Conservation (phyloP, 2,888 invertebrate species). For the Fabriciana adippe region DNA sequence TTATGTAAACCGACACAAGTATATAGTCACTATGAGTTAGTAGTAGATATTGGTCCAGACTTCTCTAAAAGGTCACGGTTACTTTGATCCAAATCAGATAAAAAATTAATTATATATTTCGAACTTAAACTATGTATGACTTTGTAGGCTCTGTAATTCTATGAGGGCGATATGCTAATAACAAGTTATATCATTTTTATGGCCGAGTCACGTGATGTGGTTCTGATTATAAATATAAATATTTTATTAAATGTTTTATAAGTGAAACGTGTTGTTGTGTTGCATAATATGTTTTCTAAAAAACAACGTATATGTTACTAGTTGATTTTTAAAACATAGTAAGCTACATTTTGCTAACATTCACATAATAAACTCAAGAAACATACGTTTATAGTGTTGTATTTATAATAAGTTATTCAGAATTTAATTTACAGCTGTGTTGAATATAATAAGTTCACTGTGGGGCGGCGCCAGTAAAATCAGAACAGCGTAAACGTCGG, state of each 20-base stretch:
- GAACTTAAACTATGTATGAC: not conserved
- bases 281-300: constrained; percentile 2
- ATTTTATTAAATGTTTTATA: constrained; percentile 3
- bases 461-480: constrained; percentile 35
- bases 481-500: constrained; percentile 55
- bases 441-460: constrained; percentile 25
- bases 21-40: too few species aligned
- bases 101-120: not conserved
- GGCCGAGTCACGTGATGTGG: not conserved
- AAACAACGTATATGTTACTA: not conserved
- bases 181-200: constrained; percentile 1
- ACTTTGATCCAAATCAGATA: not conserved
- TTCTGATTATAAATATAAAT: constrained; percentile 7
- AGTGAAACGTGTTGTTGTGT: not conserved
- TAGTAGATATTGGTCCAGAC: too few species aligned
- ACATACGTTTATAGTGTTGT: too few species aligned
- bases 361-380: too few species aligned
- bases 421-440: not conserved
- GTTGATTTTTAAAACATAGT: not conserved
- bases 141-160: constrained; percentile 1
- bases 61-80: not conserved
- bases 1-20: too few species aligned
- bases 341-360: not conserved
- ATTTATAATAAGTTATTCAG: too few species aligned
- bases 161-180: constrained; percentile 2